These are phyloP conservation scores for Plumapathes pennacea DNA, from an alignment of 92 coral and sea anemone species.

Conservation along the genomic window DNA sequence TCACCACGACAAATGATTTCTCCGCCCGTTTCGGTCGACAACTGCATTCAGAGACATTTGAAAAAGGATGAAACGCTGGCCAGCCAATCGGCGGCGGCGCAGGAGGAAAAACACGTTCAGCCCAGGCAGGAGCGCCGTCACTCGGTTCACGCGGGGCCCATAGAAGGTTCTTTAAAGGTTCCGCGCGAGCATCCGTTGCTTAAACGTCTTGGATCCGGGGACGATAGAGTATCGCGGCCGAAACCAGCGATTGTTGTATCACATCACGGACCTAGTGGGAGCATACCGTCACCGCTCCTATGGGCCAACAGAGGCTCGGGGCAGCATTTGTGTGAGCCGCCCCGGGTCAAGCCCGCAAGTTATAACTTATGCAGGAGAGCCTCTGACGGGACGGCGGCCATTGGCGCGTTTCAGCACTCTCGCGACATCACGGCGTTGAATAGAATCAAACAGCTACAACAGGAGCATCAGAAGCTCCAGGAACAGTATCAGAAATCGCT, in stretches of 20 bases:
- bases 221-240: constrained; percentile 35
- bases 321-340: constrained; percentile 37
- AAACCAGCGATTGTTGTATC: constrained; percentile 80
- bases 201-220: constrained; percentile 33
- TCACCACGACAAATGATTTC: constrained; percentile 70
- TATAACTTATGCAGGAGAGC: constrained; percentile 72
- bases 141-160: constrained; percentile 82
- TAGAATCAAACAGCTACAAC: constrained; percentile 78
- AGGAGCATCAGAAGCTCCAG: constrained; percentile 90
- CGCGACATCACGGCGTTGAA: constrained; percentile 70
- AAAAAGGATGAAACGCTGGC: constrained; percentile 12
- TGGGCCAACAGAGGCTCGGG: constrained; percentile 35
- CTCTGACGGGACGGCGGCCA: constrained; percentile 92
- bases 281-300: constrained; percentile 22
- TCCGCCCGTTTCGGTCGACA: constrained; percentile 58
- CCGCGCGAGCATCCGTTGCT: constrained; percentile 71
- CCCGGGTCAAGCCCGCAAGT: constrained; percentile 1
- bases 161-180: constrained; percentile 56
- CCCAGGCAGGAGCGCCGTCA: constrained; percentile 86
- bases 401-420: constrained; percentile 80
- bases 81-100: constrained; percentile 62
- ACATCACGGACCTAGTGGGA: constrained; percentile 43
- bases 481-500: constrained; percentile 93
- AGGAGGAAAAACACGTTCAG: constrained; percentile 56
- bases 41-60: constrained; percentile 43